Evolutionary conservation across 53 echinoderm and acorn worm species (phyloP).

Genomic region (Holothuria scabra): DNA sequence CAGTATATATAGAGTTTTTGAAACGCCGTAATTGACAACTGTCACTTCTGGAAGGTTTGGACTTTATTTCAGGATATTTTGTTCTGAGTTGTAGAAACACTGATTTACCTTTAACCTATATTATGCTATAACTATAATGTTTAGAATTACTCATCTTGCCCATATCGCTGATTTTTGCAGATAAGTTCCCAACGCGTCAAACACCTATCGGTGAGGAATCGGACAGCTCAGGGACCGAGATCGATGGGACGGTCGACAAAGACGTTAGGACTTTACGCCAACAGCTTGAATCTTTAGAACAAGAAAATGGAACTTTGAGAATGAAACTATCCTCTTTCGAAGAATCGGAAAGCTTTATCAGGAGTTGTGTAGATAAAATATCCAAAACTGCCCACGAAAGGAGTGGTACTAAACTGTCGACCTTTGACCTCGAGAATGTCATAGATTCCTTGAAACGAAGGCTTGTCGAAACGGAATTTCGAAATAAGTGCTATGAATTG

Average conservation of each 20-base stretch:
- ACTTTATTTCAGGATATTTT: too few relatives aligned
- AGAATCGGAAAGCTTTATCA: constrained; percentile 55
- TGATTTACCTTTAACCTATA: too few relatives aligned
- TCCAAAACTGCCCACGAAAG: constrained; percentile 60
- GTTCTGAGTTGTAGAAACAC: too few relatives aligned
- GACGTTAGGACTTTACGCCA: constrained; percentile 72
- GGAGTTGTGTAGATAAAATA: neutral
- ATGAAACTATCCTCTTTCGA: constrained; percentile 80
- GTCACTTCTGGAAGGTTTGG: too few relatives aligned
- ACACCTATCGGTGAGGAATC: constrained; percentile 72
- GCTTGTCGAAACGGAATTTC: constrained; percentile 76
- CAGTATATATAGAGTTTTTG: too few relatives aligned
- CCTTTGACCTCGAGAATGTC: constrained; percentile 63
- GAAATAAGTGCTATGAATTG: constrained; percentile 51
- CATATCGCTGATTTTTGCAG: neutral
- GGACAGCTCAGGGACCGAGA: constrained; percentile 37
- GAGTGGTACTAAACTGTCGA: constrained; percentile 50
- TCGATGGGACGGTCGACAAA: constrained; percentile 34
- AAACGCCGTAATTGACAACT: too few relatives aligned
- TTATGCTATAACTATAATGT: too few relatives aligned
- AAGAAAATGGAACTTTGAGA: constrained; percentile 83
- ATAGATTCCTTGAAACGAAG: constrained; percentile 79
- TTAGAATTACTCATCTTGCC: too few relatives aligned
- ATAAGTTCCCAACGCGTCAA: constrained; percentile 58
- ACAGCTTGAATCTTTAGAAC: constrained; percentile 76